A percentile compares a stretch with the other conserved stretches of the same genome.
Evolutionary conservation across 2,888 invertebrate genomes (phyloP).

Genomic region (Cantharis rustica): DNA sequence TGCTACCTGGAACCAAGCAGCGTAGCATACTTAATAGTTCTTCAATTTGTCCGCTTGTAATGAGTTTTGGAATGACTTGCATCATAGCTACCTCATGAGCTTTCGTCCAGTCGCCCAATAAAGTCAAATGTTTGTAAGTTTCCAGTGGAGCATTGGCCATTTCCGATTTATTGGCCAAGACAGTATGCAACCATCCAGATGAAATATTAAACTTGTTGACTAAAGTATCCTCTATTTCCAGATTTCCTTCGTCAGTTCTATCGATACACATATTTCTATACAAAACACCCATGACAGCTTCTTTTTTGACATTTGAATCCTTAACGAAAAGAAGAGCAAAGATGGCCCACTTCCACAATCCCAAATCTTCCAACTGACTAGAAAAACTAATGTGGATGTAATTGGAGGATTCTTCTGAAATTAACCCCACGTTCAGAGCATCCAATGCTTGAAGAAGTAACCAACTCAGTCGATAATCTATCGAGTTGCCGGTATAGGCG

Average conservation of each 20-base stretch:
- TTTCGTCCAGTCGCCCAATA: slow-evolving; percentile 74
- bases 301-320: slow-evolving; percentile 62
- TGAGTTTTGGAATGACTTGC: slow-evolving; percentile 72
- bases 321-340: slow-evolving; percentile 76
- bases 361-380: slow-evolving; percentile 79
- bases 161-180: slow-evolving; percentile 69
- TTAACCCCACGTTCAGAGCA: slow-evolving; percentile 68
- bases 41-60: slow-evolving; percentile 60
- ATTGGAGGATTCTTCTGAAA: slow-evolving; percentile 62
- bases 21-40: slow-evolving; percentile 37
- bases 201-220: slow-evolving; percentile 71
- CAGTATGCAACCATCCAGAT: slow-evolving; percentile 73
- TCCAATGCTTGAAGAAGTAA: slow-evolving; percentile 70
- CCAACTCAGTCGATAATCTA: slow-evolving; percentile 86
- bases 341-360: slow-evolving; percentile 86
- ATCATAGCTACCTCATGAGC: slow-evolving; percentile 79
- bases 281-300: slow-evolving; percentile 70
- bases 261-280: slow-evolving; percentile 69
- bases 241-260: slow-evolving; percentile 52
- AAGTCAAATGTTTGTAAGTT: slow-evolving; percentile 70
- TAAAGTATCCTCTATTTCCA: slow-evolving; percentile 63
- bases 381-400: slow-evolving; percentile 75
- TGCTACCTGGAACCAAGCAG: slow-evolving; percentile 15
- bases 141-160: slow-evolving; percentile 46
- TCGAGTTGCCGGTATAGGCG: slow-evolving; percentile 76